Base-by-base conservation (phyloP, 2,113 vertebrate genomes). In the Nematolebias whitei region DNA sequence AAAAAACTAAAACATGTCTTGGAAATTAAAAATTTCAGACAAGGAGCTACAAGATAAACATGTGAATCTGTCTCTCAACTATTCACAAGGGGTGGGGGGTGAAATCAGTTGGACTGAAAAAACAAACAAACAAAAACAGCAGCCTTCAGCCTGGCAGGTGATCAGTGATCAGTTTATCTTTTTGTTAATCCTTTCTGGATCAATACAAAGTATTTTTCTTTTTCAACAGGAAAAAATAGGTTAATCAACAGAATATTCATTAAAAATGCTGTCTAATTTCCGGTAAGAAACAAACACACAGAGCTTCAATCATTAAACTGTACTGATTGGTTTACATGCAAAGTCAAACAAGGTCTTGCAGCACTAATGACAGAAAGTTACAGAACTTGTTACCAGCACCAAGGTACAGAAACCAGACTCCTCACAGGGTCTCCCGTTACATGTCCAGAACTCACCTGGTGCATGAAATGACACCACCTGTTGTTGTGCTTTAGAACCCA, bases 351-450 rank as follows among this genome's bases (percentile, higher is more conserved):
- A 10, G 2, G 0, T 35, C 41, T 32, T 54, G 14, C 2, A 63
- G 22, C 12, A 23, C 59, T 52, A 66, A 78, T 55, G 57, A 80
- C 40, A 23, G 19, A 59, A 54, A 51, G 16, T 51, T 47, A 70
- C 20, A 50, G 58, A 63, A 67, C 44, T 63, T 52, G 65, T 45
- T 64, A 44, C 56, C 60, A 74, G 63, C 52, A 74, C 15, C 20
- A 11, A 68, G 65, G 18, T 32, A 29, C 19, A 62, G 86, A 44
- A 84, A 88, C 66, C 43, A 16, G 26, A 76, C 58, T 24, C 83
- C 67, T 57, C n/a, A 0, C 32, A 18, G 23, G 15, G 39, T 79
- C 63, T 87, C 70, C 24, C 13, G 64, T 89, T 87, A 68, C 82
- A 68, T 0, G 23, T 35, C 52, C 16, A 47, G 44, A 71, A 39